Evolutionary conservation across 1,140 invertebrate genomes (phyloP), one percentile per base, ranked within the genome.

Genomic region (Drosophila ficusphila): DNA sequence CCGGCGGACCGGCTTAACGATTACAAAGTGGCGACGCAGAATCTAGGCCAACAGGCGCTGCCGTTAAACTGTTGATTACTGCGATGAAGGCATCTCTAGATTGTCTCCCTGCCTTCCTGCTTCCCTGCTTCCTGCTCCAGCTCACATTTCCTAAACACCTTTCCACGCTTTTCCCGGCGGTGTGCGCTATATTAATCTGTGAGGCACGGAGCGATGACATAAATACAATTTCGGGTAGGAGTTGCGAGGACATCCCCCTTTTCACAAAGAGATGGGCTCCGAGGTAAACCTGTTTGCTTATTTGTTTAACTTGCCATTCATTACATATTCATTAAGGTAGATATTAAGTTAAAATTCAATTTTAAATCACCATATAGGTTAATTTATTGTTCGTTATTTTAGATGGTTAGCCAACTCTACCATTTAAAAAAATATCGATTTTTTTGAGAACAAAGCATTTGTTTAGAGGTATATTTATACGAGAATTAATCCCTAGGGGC

Each of bases 41-140:
- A 86, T 49, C 52, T 69, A 36, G 72, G 47, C 48, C 81, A 79
- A 42, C 54, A 57, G 61, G 71, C 70, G 49, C 27, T 44, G 57
- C 36, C 56, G 60, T 78, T 83, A 78, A 83, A 78, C 48, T 78
- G 74, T 85, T 85, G 60, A 83, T 71, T 68, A 74, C 70, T 19
- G 57, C 49, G 75, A 46, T 78, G 69, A 70, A 76, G 78, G 54
- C 72, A 38, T 53, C 44, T 42, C 46, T 60, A 51, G 41, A 62
- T 75, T 29, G 21, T 36, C 41, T 7, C 19, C 16, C 25, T 5
- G 27, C 27, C 14, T 4, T 4, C n/a, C n/a, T n/a, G n/a, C n/a
- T n/a, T n/a, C n/a, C n/a, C n/a, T n/a, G n/a, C n/a, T n/a, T n/a
- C n/a, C n/a, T n/a, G n/a, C n/a, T n/a, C 19, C 11, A 16, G 4